Percentiles rank a stretch among this genome's conserved stretches.
Evolutionary conservation across 2,888 invertebrate species (phyloP).

Genomic region (Teinopalpus imperialis): DNA sequence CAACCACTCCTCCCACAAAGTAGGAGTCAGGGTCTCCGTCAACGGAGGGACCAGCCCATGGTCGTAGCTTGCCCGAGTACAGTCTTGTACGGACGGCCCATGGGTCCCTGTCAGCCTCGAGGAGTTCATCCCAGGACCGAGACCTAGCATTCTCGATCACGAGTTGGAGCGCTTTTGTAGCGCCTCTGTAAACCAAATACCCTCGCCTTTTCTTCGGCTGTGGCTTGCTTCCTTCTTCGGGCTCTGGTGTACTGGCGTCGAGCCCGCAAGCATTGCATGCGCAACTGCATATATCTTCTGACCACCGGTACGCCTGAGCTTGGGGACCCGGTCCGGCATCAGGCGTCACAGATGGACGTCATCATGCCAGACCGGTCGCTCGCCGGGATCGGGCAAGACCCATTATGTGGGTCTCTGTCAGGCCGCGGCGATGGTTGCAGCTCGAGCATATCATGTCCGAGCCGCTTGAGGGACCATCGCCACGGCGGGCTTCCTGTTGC

Average conservation of each 20-base stretch:
- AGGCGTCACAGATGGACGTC: slow-evolving; percentile 24
- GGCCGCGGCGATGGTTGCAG: too few relatives aligned
- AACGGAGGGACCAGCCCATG: slow-evolving; percentile 28
- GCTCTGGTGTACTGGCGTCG: slow-evolving; percentile 1
- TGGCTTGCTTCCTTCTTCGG: not conserved
- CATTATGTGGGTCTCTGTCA: too few relatives aligned
- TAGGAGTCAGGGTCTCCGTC: slow-evolving; percentile 20
- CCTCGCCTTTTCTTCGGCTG: not conserved
- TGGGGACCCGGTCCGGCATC: slow-evolving; percentile 16
- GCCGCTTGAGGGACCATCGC: too few relatives aligned
- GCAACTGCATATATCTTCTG: not conserved
- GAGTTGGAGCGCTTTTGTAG: slow-evolving; percentile 2
- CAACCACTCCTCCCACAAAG: not conserved
- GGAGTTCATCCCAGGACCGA: slow-evolving; percentile 19
- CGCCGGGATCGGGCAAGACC: too few relatives aligned
- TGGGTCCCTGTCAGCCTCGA: slow-evolving; percentile 20
- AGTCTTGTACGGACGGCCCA: slow-evolving; percentile 27
- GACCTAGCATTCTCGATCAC: slow-evolving; percentile 19
- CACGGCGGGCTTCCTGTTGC: too few relatives aligned
- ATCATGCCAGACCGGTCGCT: slow-evolving; percentile 10
- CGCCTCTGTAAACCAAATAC: slow-evolving; percentile 9
- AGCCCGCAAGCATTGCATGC: too few relatives aligned
- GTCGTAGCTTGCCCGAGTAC: slow-evolving; percentile 26
- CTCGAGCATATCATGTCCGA: too few relatives aligned
- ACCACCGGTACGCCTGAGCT: slow-evolving; percentile 4